Evolutionary conservation across 2,888 invertebrate genomes (phyloP).

Genomic region (Drosophila kuntzei): DNA sequence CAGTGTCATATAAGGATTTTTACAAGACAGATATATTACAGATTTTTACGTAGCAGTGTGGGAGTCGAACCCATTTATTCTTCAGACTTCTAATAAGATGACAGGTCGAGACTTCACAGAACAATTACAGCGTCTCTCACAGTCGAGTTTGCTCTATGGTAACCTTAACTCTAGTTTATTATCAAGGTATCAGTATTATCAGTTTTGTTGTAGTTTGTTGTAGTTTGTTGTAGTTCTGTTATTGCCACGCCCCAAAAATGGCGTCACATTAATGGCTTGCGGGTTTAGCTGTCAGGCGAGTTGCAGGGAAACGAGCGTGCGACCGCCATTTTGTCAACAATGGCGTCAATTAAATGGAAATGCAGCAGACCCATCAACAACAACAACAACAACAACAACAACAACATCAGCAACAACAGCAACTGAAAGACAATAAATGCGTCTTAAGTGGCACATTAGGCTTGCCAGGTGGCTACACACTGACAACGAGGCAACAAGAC

Average conservation of each 20-base stretch:
- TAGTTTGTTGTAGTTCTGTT: slow-evolving; percentile 3
- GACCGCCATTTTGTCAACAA: slow-evolving; percentile 79
- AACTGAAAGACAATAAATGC: slow-evolving; percentile 75
- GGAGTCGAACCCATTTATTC: too few relatives aligned
- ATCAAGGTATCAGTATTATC: slow-evolving; percentile 17
- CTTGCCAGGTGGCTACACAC: slow-evolving; percentile 62
- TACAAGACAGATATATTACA: too few relatives aligned
- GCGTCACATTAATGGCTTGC: slow-evolving; percentile 62
- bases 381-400: slow-evolving; percentile 25
- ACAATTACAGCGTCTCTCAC: not conserved
- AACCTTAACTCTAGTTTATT: not conserved
- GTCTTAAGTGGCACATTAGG: slow-evolving; percentile 79
- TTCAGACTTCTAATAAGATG: too few relatives aligned
- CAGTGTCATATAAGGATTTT: too few relatives aligned
- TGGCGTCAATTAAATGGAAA: slow-evolving; percentile 80
- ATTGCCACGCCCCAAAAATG: slow-evolving; percentile 30
- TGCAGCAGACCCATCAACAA: slow-evolving; percentile 56
- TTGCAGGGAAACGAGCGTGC: slow-evolving; percentile 48
- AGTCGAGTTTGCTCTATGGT: not conserved
- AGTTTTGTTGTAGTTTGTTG: slow-evolving; percentile 5
- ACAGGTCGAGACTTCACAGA: too few relatives aligned
- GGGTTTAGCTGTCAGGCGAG: slow-evolving; percentile 29
- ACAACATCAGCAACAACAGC: slow-evolving; percentile 29
- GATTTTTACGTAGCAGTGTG: too few relatives aligned
- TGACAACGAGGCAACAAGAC: slow-evolving; percentile 1